These are phyloP conservation scores for Abramis brama DNA, from an alignment of 2,113 vertebrate genomes.

Conservation along the genomic window DNA sequence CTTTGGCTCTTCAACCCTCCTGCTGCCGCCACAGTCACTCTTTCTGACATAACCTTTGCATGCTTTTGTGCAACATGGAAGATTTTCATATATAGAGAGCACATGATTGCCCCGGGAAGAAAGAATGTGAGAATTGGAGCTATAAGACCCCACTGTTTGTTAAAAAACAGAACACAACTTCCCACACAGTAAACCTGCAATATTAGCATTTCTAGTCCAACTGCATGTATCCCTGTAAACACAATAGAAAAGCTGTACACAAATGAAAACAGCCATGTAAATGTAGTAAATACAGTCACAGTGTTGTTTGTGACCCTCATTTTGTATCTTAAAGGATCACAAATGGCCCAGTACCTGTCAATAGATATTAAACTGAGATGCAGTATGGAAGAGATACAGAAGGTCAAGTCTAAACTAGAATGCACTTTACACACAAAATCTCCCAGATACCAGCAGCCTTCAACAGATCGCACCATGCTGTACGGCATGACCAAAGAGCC, in stretches of 20 bases:
- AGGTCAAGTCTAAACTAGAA: constrained; percentile 50
- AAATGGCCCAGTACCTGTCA: constrained; percentile 56
- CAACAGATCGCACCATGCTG: constrained; percentile 58
- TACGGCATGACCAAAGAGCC: constrained; percentile 74
- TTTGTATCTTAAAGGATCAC: too few relatives aligned
- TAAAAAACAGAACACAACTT: constrained; percentile 52
- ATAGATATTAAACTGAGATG: constrained; percentile 56
- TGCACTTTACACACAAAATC: constrained; percentile 53
- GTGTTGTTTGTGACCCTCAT: constrained; percentile 48
- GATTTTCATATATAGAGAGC: constrained; percentile 36
- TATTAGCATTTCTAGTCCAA: constrained; percentile 32
- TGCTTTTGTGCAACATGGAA: constrained; percentile 39
- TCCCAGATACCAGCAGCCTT: constrained; percentile 61
- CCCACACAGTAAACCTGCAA: constrained; percentile 11
- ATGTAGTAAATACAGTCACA: constrained; percentile 20
- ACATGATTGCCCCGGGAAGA: constrained; percentile 21
- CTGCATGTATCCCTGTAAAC: constrained; percentile 39
- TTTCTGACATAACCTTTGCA: constrained; percentile 29
- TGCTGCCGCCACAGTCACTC: not conserved
- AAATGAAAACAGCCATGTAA: constrained; percentile 50
- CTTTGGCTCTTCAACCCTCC: not conserved
- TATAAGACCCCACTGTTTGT: constrained; percentile 48
- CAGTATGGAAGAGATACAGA: constrained; percentile 53
- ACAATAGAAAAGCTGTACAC: constrained; percentile 48
- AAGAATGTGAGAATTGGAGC: constrained; percentile 44